Conservation (phyloP, 2,888 invertebrate genomes). For the Scaptomyza parva region DNA sequence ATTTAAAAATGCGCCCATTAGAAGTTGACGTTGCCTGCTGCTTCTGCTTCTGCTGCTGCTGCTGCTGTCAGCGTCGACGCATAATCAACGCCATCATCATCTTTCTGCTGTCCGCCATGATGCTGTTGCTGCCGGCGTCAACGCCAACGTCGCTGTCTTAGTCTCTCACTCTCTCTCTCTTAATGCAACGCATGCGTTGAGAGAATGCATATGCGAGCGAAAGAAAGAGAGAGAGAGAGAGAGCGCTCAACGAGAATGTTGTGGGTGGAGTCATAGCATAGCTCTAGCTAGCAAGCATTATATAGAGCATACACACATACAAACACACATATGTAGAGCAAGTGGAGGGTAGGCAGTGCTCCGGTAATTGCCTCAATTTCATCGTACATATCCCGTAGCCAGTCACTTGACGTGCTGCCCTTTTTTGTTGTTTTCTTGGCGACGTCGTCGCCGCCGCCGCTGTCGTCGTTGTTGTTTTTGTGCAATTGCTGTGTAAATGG, state of each 20-base stretch:
- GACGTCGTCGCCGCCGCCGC: constrained; percentile 14
- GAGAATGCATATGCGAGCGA: constrained; percentile 26
- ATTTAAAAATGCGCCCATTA: constrained; percentile 74
- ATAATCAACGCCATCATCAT: constrained; percentile 55
- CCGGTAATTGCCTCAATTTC: constrained; percentile 79
- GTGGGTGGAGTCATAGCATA: constrained; percentile 59
- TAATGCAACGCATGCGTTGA: constrained; percentile 59
- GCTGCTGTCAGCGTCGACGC: constrained; percentile 34
- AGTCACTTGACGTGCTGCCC: constrained; percentile 58
- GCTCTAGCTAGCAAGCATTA: constrained; percentile 1
- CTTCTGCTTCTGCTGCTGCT: too few relatives aligned
- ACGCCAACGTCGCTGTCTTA: constrained; percentile 3
- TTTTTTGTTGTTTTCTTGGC: constrained; percentile 53
- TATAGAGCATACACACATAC: constrained; percentile 16
- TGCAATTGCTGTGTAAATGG: constrained; percentile 82
- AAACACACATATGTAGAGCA: constrained; percentile 20
- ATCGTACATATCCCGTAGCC: constrained; percentile 60
- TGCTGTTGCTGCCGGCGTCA: constrained; percentile 10
- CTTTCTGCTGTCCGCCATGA: constrained; percentile 39
- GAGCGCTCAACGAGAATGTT: constrained; percentile 6
- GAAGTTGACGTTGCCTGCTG: constrained; percentile 41
- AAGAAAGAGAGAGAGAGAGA: constrained; percentile 26
- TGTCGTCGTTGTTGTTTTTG: constrained; percentile 54
- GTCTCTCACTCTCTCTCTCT: not conserved
- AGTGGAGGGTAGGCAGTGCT: constrained; percentile 41